Conservation (phyloP, 2,888 invertebrate genomes). For the Trisateles emortualis region DNA sequence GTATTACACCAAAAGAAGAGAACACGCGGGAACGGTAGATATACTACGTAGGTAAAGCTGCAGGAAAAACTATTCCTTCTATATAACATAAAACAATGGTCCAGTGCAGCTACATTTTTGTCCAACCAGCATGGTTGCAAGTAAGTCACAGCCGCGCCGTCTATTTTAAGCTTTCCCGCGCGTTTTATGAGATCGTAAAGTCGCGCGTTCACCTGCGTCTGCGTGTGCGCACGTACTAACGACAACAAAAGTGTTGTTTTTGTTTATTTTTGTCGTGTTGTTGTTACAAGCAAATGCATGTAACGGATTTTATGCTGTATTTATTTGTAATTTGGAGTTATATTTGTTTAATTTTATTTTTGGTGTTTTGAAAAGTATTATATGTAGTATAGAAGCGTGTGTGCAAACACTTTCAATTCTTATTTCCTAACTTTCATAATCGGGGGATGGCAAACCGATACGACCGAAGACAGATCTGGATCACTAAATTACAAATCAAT, state of each 20-base stretch:
- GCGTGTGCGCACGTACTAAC: constrained; percentile 52
- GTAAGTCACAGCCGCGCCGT: constrained; percentile 39
- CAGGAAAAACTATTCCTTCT: no score
- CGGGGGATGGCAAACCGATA: no score
- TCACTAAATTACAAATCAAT: no score
- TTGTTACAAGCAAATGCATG: not conserved
- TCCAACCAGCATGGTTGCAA: constrained; percentile 22
- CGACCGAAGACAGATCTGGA: no score
- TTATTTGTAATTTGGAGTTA: not conserved
- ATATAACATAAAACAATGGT: not conserved
- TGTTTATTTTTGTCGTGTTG: not conserved
- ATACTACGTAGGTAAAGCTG: no score
- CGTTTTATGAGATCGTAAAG: constrained; percentile 63
- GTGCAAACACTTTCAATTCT: no score
- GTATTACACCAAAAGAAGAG: no score
- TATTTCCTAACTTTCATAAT: no score
- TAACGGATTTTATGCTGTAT: not conserved
- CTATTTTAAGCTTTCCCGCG: constrained; percentile 54
- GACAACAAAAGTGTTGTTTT: constrained; percentile 15
- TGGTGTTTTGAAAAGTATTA: no score
- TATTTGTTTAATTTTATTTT: not conserved
- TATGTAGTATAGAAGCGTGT: no score
- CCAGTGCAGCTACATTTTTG: constrained; percentile 23
- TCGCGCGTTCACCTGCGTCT: constrained; percentile 62
- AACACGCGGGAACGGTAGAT: no score